Evolutionary conservation across 1,140 invertebrate species (phyloP).

Genomic region (Halotydeus destructor): DNA sequence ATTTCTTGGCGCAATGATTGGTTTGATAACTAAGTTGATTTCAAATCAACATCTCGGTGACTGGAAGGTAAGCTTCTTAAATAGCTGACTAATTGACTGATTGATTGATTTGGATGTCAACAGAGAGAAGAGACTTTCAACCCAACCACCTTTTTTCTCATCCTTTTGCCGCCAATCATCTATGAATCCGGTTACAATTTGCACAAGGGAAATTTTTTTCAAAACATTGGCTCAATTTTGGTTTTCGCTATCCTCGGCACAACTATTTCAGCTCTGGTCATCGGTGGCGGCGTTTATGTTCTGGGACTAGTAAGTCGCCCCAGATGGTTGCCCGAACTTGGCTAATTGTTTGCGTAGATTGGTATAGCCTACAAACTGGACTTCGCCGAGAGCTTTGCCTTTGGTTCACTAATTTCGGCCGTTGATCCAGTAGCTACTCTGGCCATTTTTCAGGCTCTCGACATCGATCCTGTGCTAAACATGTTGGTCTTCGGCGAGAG

Average conservation of each 20-base stretch:
- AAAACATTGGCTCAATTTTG: constrained; percentile 70
- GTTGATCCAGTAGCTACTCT: constrained; percentile 95
- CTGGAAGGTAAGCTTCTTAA: constrained; percentile 37
- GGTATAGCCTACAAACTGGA: constrained; percentile 61
- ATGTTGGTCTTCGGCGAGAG: constrained; percentile 98
- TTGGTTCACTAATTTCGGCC: constrained; percentile 92
- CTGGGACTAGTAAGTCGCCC: constrained; percentile 42
- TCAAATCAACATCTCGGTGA: constrained; percentile 64
- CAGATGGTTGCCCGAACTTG: background rate
- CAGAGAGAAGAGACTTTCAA: constrained; percentile 86
- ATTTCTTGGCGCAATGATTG: constrained; percentile 71
- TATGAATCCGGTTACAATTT: constrained; percentile 98
- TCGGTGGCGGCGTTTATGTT: constrained; percentile 83
- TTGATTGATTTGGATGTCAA: constrained; percentile 14
- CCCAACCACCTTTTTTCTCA: constrained; percentile 88
- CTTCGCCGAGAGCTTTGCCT: constrained; percentile 93
- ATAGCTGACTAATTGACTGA: constrained; percentile 1
- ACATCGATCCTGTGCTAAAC: constrained; percentile 84
- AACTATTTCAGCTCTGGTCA: constrained; percentile 76
- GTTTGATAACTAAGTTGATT: constrained; percentile 70
- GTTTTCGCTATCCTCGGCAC: constrained; percentile 94
- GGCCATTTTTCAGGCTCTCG: constrained; percentile 90
- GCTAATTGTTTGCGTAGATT: constrained; percentile 25
- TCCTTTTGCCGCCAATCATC: constrained; percentile 91
- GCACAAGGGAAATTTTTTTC: constrained; percentile 94